phyloP scores from a whole-genome alignment of 2,113 vertebrate genomes.

The Haemorhous mexicanus region DNA sequence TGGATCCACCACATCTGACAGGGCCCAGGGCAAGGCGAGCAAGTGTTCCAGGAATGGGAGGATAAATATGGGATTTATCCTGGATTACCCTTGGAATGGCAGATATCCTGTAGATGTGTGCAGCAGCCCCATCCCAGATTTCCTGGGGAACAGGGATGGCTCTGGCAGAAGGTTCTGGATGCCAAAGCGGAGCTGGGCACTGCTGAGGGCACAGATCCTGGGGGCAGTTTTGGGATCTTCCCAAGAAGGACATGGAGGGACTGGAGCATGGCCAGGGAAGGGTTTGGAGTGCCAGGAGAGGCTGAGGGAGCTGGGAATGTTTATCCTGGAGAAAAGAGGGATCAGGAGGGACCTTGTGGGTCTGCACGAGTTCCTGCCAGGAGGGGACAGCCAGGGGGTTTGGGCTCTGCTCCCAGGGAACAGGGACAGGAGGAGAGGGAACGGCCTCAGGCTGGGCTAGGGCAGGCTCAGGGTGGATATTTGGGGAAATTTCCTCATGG shows the following conservation, averaged over 20 bases:
- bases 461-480: neutral
- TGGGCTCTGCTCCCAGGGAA: neutral
- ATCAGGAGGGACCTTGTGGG: neutral
- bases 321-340: neutral
- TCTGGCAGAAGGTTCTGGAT: neutral
- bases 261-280: neutral
- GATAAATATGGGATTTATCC: neutral
- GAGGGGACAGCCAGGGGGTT: neutral
- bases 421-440: neutral
- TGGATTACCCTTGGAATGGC: neutral
- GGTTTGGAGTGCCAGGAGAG: neutral
- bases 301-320: neutral
- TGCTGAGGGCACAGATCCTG: neutral
- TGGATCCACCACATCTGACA: neutral
- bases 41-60: neutral
- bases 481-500: neutral
- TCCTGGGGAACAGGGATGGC: neutral
- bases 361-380: neutral
- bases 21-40: neutral
- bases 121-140: neutral
- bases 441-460: neutral
- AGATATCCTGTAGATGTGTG: rapidly evolving
- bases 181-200: neutral
- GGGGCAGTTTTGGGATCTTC: neutral
- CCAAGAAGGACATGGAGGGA: neutral